A percentile compares a stretch with the other conserved stretches of the same genome.
Evolutionary conservation across 2,888 invertebrate genomes (phyloP).

Genomic region (Scaptomyza reducta): DNA sequence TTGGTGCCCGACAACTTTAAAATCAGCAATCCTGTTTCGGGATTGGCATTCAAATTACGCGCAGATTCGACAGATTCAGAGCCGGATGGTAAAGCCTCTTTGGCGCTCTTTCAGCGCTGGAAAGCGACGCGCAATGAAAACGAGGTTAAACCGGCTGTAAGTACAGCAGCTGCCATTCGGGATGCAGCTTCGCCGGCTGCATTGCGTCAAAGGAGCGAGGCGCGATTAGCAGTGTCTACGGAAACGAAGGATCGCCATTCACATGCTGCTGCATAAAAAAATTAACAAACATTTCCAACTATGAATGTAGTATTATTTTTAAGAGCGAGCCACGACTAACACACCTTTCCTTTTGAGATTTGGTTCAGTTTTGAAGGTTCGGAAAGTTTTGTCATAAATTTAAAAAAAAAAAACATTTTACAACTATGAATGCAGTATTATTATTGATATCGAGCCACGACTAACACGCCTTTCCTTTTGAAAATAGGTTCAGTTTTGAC

Average conservation of each 20-base stretch:
- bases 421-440: too few species aligned
- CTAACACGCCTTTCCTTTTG: too few species aligned
- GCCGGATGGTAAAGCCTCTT: constrained; percentile 64
- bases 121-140: constrained; percentile 53
- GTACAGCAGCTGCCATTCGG: constrained; percentile 85
- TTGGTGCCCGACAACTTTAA: constrained; percentile 52
- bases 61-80: constrained; percentile 87
- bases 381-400: too few species aligned
- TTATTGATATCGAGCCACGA: too few species aligned
- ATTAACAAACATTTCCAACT: constrained; percentile 16
- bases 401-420: too few species aligned
- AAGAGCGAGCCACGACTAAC: too few species aligned
- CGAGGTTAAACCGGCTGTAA: constrained; percentile 6
- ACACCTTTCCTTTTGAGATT: too few species aligned
- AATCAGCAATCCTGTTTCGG: neutral
- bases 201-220: constrained; percentile 37
- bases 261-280: neutral
- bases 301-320: too few species aligned
- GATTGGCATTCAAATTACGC: constrained; percentile 85
- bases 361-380: too few species aligned
- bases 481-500: too few species aligned
- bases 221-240: constrained; percentile 7
- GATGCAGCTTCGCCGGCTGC: constrained; percentile 78
- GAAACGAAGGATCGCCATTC: neutral
- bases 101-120: constrained; percentile 81